phyloP scores from a whole-genome alignment of 2,113 vertebrate genomes.

The Alethe diademata region DNA sequence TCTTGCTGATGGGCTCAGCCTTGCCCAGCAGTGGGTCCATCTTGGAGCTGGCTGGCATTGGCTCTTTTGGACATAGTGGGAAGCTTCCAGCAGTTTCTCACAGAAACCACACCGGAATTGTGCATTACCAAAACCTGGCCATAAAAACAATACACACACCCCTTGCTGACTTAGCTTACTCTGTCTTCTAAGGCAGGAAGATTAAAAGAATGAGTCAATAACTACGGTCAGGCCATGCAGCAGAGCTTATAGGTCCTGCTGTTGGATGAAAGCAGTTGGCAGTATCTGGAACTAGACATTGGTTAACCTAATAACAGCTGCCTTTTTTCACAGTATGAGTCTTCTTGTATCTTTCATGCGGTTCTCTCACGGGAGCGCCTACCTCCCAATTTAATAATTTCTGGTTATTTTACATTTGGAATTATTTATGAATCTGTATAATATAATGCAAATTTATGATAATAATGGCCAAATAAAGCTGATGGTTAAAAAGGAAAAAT shows the following conservation, averaged over 20 bases:
- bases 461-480: not conserved
- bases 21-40: rapidly evolving
- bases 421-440: not conserved
- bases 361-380: not conserved
- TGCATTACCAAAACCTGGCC: not conserved
- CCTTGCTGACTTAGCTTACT: not conserved
- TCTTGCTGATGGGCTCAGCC: not conserved
- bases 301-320: not conserved
- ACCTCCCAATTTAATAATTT: not conserved
- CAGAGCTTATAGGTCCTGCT: not conserved
- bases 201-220: not conserved
- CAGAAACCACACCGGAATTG: not conserved
- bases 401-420: not conserved
- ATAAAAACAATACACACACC: not conserved
- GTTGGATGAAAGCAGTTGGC: not conserved
- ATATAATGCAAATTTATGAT: not conserved
- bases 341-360: not conserved
- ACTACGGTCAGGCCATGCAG: rapidly evolving
- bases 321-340: not conserved
- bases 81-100: not conserved
- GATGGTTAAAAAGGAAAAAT: not conserved
- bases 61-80: not conserved
- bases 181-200: not conserved
- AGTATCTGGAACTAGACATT: not conserved
- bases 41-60: not conserved